Base-by-base conservation (phyloP, 30 jellyfish, hydroid and myxozoan genomes). In the Mastigias papua region DNA sequence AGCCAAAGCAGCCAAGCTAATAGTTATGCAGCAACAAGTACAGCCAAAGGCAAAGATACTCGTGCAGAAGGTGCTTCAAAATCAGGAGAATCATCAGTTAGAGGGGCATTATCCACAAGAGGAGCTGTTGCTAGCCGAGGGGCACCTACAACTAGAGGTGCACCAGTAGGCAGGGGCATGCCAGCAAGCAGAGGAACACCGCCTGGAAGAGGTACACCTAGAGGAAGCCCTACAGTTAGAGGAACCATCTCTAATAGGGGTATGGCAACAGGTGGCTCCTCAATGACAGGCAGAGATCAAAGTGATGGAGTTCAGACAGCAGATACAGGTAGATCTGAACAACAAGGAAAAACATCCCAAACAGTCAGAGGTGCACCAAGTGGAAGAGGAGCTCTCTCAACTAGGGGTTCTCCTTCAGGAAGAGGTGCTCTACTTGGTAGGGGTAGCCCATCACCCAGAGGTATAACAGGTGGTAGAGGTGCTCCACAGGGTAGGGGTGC, bases 381-480 rank as follows among this genome's bases (percentile, higher is more conserved):
- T 1, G 82, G 91, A 4, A 67, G 92, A 48, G 92, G 84, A 21
- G 66, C 78, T 42, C 77, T 69, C 11, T 19, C 60, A 4, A 85
- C 79, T 8, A 67, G 84, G 42, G 78, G 84, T 25, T 57, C 48
- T 2, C 37, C 76, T 1, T 23, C 82, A 26, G 85, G 46, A 1
- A 67, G 86, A 29, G 92, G 89, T 11, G 29, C 80, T 31, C 68
- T 51, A 26, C 20, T 80, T 26, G 76, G 35, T 21, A 57, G 76
- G 26, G 88, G 88, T 1, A 34, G 63, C 6, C 23, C 62, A 31
- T 11, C 80, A 10, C 80, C 50, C n/a, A 35, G 89, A 61, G 89
- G 92, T 20, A n/a, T 42, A 6, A 64, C 85, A 19, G 26, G 85
- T 2, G 72, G 81, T 27, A 83, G 93, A 33, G 93, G 93, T 50